Percentiles rank a stretch among this genome's conserved stretches.
These are phyloP conservation scores for Morpho achilles DNA, from an alignment of 2,888 invertebrate species.

Conservation along the genomic window DNA sequence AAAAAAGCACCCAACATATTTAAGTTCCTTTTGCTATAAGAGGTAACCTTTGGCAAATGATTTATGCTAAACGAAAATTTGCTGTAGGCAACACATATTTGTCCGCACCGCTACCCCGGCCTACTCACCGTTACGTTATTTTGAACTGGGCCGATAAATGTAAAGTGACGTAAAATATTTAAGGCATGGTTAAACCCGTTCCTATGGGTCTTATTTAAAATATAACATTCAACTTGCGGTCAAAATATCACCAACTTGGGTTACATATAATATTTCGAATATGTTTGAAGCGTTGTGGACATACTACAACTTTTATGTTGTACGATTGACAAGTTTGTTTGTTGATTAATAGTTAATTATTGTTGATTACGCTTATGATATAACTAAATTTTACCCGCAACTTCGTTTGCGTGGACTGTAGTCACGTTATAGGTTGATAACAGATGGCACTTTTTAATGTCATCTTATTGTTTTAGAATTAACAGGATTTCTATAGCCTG, in stretches of 20 bases:
- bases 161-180: slow-evolving; percentile 11
- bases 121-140: slow-evolving; percentile 6
- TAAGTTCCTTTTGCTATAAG: too few species aligned
- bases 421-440: too few species aligned
- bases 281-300: neutral
- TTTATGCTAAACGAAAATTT: neutral
- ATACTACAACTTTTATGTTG: neutral
- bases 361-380: too few species aligned
- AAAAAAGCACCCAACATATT: too few species aligned
- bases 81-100: slow-evolving; percentile 3
- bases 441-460: too few species aligned
- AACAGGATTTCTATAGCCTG: too few species aligned
- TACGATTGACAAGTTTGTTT: too few species aligned
- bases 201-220: slow-evolving; percentile 5
- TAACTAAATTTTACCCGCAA: too few species aligned
- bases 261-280: neutral
- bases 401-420: too few species aligned
- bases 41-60: neutral
- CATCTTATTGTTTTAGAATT: too few species aligned
- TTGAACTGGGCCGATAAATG: slow-evolving; percentile 8
- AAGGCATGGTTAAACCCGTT: slow-evolving; percentile 7
- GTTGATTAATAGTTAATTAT: too few species aligned
- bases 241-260: neutral
- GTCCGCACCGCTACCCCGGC: slow-evolving; percentile 2
- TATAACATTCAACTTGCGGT: neutral